phyloP scores from a whole-genome alignment of 2,797 vertebrate genomes.

The Enteromius paludinosus region DNA sequence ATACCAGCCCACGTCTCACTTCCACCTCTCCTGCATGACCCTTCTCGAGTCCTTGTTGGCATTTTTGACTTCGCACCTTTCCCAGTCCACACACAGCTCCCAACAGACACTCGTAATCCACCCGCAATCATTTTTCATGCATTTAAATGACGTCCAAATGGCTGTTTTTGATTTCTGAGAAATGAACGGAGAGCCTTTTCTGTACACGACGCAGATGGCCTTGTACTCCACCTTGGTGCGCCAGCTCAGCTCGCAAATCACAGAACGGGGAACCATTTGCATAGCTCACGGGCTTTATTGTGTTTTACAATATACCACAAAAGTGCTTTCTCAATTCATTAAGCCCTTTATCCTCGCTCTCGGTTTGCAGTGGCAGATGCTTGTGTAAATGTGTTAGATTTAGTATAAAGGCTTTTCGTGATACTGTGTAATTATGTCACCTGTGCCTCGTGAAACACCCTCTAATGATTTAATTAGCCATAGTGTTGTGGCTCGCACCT shows the following conservation, averaged over 20 bases:
- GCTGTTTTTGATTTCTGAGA: conserved; percentile 48
- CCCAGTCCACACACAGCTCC: conserved; percentile 30
- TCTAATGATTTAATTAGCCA: conserved; percentile 49
- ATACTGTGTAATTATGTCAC: conserved; percentile 52
- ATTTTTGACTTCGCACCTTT: conserved; percentile 39
- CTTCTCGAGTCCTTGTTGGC: conserved; percentile 39
- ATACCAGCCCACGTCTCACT: conserved; percentile 27
- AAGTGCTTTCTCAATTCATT: conserved; percentile 48
- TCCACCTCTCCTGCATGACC: conserved; percentile 53
- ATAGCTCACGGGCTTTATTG: conserved; percentile 56
- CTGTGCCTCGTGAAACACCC: conserved; percentile 50
- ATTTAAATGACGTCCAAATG: conserved; percentile 53
- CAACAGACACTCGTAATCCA: conserved; percentile 50
- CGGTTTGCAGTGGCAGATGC: conserved; percentile 45
- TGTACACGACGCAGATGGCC: conserved; percentile 42
- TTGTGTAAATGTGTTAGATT: conserved; percentile 53
- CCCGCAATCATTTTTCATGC: conserved; percentile 54
- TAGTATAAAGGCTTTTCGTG: conserved; percentile 41
- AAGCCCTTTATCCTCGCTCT: conserved; percentile 39
- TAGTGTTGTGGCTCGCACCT: conserved; percentile 34
- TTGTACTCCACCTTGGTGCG: conserved; percentile 37
- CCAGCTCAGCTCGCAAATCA: conserved; percentile 30
- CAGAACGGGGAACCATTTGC: conserved; percentile 50
- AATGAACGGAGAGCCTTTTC: conserved; percentile 25
- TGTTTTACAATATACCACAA: conserved; percentile 42